Evolutionary conservation across 2,888 invertebrate genomes (phyloP).

Genomic region (Pandemis heparana): DNA sequence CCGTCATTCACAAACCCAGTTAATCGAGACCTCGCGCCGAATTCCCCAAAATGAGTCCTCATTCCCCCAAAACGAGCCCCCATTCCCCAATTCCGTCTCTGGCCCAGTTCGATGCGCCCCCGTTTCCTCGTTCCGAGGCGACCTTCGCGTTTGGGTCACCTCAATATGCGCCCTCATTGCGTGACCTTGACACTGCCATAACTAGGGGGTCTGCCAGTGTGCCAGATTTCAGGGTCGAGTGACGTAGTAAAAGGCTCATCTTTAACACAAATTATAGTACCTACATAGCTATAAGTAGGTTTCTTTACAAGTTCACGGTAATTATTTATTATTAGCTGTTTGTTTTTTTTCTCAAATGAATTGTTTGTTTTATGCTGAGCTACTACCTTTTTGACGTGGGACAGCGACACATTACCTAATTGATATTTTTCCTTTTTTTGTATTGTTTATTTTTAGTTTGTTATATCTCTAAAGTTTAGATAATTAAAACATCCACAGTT

Average conservation of each 20-base stretch:
- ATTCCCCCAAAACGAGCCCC: not conserved
- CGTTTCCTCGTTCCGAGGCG: constrained; percentile 34
- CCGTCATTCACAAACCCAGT: not conserved
- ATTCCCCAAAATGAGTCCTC: not conserved
- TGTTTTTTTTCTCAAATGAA: no score
- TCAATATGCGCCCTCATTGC: constrained; percentile 41
- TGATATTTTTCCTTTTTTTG: no score
- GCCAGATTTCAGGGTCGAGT: constrained; percentile 9
- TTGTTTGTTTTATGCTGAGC: no score
- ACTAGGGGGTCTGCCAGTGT: not conserved
- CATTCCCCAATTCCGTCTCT: not conserved
- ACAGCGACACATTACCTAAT: no score
- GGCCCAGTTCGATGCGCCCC: constrained; percentile 34
- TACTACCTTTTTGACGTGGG: no score
- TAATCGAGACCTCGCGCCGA: not conserved
- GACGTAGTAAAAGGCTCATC: not conserved
- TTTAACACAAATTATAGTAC: not conserved
- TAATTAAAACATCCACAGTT: no score
- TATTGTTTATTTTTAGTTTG: no score
- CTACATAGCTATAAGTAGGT: no score
- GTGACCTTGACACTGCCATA: constrained; percentile 48
- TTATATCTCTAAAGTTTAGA: no score
- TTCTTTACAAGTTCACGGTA: no score
- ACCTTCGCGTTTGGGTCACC: constrained; percentile 49
- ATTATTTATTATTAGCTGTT: no score